Evolutionary conservation across 2,797 vertebrate genomes (phyloP).

Genomic region (Sebastes iracundus): DNA sequence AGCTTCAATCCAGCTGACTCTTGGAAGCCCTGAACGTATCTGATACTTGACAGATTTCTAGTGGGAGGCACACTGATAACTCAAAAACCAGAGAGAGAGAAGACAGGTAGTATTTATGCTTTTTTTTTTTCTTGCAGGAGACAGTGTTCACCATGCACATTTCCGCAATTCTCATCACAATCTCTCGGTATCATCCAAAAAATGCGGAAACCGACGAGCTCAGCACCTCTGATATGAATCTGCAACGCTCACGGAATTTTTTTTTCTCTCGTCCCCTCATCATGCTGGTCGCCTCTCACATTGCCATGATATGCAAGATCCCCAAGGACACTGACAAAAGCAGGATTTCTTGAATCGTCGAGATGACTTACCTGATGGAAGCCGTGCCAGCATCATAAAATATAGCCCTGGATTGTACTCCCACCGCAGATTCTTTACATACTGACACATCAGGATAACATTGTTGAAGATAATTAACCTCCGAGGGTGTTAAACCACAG

Average conservation of each 20-base stretch:
- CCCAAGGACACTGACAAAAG: slow-evolving; percentile 51
- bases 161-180: slow-evolving; percentile 49
- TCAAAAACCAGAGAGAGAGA: background rate
- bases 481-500: slow-evolving; percentile 46
- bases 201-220: slow-evolving; percentile 60
- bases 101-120: background rate
- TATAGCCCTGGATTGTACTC: slow-evolving; percentile 22
- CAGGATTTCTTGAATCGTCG: slow-evolving; percentile 4
- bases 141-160: slow-evolving; percentile 8
- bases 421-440: slow-evolving; percentile 14
- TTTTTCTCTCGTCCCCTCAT: background rate
- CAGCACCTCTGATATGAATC: slow-evolving; percentile 71
- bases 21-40: slow-evolving; percentile 29
- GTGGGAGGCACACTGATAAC: background rate
- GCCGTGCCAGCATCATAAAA: slow-evolving; percentile 9
- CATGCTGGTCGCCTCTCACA: slow-evolving; percentile 47
- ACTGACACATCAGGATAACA: slow-evolving; percentile 5
- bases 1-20: slow-evolving; percentile 40
- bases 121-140: background rate
- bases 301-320: slow-evolving; percentile 17
- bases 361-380: slow-evolving; percentile 14
- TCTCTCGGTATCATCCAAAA: slow-evolving; percentile 51
- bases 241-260: slow-evolving; percentile 62
- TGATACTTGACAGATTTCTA: slow-evolving; percentile 36
- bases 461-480: slow-evolving; percentile 43